These are phyloP conservation scores for Hyles euphorbiae DNA, from an alignment of 1,140 invertebrate genomes.

Conservation along the genomic window DNA sequence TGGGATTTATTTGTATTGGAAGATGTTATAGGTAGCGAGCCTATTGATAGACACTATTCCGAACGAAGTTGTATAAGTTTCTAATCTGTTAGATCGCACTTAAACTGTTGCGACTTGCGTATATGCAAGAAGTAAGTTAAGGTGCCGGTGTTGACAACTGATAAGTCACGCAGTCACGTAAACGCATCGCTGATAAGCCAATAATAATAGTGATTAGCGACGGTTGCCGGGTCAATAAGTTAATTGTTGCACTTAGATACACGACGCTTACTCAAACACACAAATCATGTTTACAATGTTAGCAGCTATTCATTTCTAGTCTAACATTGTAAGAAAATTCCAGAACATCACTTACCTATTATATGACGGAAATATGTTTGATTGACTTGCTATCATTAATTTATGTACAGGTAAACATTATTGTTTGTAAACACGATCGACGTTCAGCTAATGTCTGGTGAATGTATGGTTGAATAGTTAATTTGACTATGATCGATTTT, in stretches of 20 bases:
- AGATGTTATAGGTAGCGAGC: too few species aligned
- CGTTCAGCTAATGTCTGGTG: too few species aligned
- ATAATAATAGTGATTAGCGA: constrained; percentile 28
- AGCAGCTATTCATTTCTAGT: constrained; percentile 1
- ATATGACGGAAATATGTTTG: too few species aligned
- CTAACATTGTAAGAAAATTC: constrained; percentile 5
- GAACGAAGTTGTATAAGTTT: too few species aligned
- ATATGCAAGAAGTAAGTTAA: constrained; percentile 12
- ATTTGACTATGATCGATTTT: too few species aligned
- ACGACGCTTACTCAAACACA: constrained; percentile 10
- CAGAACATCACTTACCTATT: neutral
- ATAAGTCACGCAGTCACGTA: constrained; percentile 28
- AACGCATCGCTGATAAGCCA: constrained; percentile 31
- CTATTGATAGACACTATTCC: too few species aligned
- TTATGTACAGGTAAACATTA: too few species aligned
- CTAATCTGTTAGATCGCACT: too few species aligned
- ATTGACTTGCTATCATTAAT: too few species aligned
- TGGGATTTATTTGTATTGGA: too few species aligned
- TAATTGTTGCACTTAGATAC: constrained; percentile 38
- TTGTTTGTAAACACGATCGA: too few species aligned
- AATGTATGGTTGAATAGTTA: too few species aligned
- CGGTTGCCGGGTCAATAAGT: constrained; percentile 52
- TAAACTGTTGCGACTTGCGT: neutral
- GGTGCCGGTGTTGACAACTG: constrained; percentile 21
- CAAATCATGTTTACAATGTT: constrained; percentile 25